Evolutionary conservation across 2,888 invertebrate genomes (phyloP).

Genomic region (Thysanoteuthis rhombus): DNA sequence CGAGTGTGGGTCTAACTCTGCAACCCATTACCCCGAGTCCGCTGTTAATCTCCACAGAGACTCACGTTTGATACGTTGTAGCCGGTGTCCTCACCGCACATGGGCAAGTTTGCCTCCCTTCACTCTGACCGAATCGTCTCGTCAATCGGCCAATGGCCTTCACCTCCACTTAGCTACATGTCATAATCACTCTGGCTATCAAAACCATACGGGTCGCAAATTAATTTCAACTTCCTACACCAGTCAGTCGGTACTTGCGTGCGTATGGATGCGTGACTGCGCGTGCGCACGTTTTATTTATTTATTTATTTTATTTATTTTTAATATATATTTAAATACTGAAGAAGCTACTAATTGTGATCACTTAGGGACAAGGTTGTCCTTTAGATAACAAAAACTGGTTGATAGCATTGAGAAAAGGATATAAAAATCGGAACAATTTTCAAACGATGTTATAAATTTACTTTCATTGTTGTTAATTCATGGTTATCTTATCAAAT

Average conservation of each 20-base stretch:
- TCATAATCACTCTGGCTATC: neutral
- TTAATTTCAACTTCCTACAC: neutral
- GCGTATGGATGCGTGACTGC: neutral
- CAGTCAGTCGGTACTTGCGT: neutral
- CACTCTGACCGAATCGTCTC: neutral
- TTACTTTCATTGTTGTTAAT: no score
- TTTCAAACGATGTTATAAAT: no score
- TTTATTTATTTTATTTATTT: no score
- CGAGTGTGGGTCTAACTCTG: neutral
- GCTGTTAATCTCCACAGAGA: neutral
- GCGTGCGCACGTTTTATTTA: neutral
- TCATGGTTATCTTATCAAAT: no score
- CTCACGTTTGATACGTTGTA: neutral
- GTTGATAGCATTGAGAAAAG: no score
- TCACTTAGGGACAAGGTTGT: no score
- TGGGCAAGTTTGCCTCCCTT: neutral
- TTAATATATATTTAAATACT: no score
- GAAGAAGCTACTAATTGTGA: no score
- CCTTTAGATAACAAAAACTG: no score
- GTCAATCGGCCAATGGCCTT: no score
- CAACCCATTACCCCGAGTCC: neutral
- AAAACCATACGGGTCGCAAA: constrained; percentile 12
- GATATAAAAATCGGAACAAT: no score
- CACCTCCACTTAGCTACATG: neutral
- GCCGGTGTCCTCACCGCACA: neutral